A percentile compares a stretch with the other conserved stretches of the same genome.
Evolutionary conservation across 2,888 invertebrate species (phyloP).

Genomic region (Morinoia aosen): DNA sequence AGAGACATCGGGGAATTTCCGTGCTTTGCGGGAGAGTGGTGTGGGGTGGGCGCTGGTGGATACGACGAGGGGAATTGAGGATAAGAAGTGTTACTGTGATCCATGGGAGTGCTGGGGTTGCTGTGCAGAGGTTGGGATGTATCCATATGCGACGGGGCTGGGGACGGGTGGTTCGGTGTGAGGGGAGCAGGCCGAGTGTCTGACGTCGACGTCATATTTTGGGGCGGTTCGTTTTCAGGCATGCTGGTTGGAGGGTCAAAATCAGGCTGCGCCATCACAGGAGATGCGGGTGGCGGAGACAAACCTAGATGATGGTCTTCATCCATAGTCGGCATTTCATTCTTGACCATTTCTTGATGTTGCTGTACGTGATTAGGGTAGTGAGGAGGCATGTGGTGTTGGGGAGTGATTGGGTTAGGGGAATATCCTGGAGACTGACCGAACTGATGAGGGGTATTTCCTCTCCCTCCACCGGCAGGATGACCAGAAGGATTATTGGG

Average conservation of each 20-base stretch:
- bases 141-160: conserved; percentile 58
- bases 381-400: conserved; percentile 55
- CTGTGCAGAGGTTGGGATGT: conserved; percentile 60
- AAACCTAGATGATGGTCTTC: conserved; percentile 66
- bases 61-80: conserved; percentile 56
- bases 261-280: conserved; percentile 65
- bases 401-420: conserved; percentile 58
- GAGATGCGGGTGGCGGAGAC: conserved; percentile 63
- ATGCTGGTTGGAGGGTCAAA: conserved; percentile 66
- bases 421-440: conserved; percentile 67
- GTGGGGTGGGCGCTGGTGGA: conserved; percentile 63
- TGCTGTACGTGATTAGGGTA: conserved; percentile 56
- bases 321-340: conserved; percentile 59
- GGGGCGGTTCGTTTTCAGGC: conserved; percentile 62
- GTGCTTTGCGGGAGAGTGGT: conserved; percentile 65
- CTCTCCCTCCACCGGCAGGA: conserved; percentile 59
- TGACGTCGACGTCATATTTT: neutral
- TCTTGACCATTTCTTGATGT: conserved; percentile 47
- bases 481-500: conserved; percentile 60
- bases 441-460: conserved; percentile 59
- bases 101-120: conserved; percentile 66
- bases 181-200: conserved; percentile 59
- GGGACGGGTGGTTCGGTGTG: conserved; percentile 60
- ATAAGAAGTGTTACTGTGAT: conserved; percentile 53
- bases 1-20: conserved; percentile 56